Percentiles rank a stretch among this genome's conserved stretches.
phyloP scores from a whole-genome alignment of 92 coral and sea anemone genomes.

The Zoanthus solanderi region DNA sequence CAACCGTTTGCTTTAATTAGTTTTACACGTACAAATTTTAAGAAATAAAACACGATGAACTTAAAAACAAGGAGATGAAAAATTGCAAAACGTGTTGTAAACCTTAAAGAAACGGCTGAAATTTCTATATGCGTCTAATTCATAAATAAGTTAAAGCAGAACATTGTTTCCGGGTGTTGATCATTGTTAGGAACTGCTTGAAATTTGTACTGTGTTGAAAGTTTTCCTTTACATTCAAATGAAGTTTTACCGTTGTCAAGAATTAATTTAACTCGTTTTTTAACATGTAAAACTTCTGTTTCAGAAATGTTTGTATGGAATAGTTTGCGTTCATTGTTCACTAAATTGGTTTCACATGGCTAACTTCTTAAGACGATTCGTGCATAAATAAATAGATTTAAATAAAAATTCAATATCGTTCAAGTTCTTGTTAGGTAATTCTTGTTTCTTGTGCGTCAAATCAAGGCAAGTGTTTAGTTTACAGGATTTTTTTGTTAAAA shows the following conservation, averaged over 20 bases:
- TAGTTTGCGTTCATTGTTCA: neutral
- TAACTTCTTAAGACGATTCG: neutral
- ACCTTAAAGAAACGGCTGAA: neutral
- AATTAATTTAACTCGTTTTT: neutral
- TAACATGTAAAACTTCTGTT: neutral
- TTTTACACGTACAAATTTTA: neutral
- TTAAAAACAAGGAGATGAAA: neutral
- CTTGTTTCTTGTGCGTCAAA: conserved; percentile 8
- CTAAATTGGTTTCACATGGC: neutral
- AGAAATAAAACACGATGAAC: neutral
- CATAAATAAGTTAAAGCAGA: neutral
- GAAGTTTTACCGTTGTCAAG: neutral
- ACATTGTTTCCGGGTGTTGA: neutral
- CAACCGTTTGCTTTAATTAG: neutral
- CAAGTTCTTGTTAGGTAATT: neutral
- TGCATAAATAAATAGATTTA: conserved; percentile 12
- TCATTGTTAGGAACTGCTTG: neutral
- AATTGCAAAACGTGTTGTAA: too few relatives aligned
- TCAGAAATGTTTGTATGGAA: neutral
- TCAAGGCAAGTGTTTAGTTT: neutral
- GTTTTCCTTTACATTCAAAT: neutral
- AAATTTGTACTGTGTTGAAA: neutral
- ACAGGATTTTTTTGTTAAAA: neutral
- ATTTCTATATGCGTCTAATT: neutral
- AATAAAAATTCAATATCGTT: neutral